Evolutionary conservation across 2,113 vertebrate species (phyloP), one percentile per base, ranked within the genome.

Genomic region (Rattus rattus): DNA sequence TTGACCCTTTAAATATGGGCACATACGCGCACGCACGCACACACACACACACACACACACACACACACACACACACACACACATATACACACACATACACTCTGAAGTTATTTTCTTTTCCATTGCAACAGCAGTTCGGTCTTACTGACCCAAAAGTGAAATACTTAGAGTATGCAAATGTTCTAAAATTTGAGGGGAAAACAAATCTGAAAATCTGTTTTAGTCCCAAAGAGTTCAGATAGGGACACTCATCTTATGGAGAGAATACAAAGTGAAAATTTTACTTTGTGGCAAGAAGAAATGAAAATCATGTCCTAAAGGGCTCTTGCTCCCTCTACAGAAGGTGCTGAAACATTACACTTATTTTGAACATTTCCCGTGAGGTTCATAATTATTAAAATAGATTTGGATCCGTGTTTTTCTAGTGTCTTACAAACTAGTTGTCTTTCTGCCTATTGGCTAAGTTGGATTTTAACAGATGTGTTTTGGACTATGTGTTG

Each of bases 321-420:
- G 90, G 56, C 97, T 98, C 96, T 97, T 98, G 93, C 97, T 98
- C 97, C 97, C 98, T 97, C 97, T 98, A 88, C 92, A 97, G 97
- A 98, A 98, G 79, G 97, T 98, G 96, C 72, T 97, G 92, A 56
- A 96, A 93, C 97, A 98, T 91, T 97, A 89, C 97, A 98, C 24
- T 13, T 1, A 81, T 16, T 43, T 79, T 47, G 33, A 59, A 72
- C 36, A 30, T 77, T 87, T 87, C 13, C 59, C 26, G 56, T 17
- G 75, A 84, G 14, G 0, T 84, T 91, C 69, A 47, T 80, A 56
- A 30, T 54, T 22, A 75, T 81, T 92, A 65, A 54, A 77, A 93
- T 56, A 8, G 26, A 13, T 92, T 56, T 94, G n/a, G 16, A 14
- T 76, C 30, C 19, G 5, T 72, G 7, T 49, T 75, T 61, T 73